These are phyloP conservation scores for Pipa parva DNA, from an alignment of 2,113 vertebrate species.

Conservation along the genomic window DNA sequence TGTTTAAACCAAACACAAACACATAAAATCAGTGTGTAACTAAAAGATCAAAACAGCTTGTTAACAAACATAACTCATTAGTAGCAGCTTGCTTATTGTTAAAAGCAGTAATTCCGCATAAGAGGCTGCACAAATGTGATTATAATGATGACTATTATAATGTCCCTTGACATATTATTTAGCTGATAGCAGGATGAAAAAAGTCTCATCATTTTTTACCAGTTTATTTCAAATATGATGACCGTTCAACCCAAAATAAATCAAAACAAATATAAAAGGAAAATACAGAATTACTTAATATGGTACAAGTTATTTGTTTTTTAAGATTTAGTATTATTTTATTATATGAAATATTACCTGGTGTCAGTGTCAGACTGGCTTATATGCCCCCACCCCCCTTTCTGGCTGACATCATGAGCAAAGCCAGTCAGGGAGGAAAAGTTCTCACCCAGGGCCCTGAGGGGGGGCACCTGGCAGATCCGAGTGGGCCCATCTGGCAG, in stretches of 20 bases:
- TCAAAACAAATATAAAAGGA: background rate
- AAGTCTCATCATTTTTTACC: background rate
- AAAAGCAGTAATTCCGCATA: background rate
- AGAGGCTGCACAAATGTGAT: background rate
- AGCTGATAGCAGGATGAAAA: background rate
- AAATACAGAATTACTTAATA: no score
- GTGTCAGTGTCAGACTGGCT: no score
- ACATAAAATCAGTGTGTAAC: background rate
- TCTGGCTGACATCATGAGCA: no score
- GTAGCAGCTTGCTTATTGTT: slow-evolving; percentile 1
- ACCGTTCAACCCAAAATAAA: background rate
- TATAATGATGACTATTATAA: background rate
- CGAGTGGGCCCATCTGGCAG: no score
- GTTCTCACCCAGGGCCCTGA: no score
- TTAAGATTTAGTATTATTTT: no score
- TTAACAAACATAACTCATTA: slow-evolving; percentile 2
- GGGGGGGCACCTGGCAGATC: no score
- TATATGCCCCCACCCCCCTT: no score
- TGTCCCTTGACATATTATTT: background rate
- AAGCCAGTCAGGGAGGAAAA: no score
- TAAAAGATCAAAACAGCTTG: background rate
- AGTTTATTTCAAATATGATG: background rate
- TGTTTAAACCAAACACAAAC: background rate
- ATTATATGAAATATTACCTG: no score
- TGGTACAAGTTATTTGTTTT: no score